These are phyloP conservation scores for Aricia agestis DNA, from an alignment of 1,140 invertebrate genomes.

Conservation along the genomic window DNA sequence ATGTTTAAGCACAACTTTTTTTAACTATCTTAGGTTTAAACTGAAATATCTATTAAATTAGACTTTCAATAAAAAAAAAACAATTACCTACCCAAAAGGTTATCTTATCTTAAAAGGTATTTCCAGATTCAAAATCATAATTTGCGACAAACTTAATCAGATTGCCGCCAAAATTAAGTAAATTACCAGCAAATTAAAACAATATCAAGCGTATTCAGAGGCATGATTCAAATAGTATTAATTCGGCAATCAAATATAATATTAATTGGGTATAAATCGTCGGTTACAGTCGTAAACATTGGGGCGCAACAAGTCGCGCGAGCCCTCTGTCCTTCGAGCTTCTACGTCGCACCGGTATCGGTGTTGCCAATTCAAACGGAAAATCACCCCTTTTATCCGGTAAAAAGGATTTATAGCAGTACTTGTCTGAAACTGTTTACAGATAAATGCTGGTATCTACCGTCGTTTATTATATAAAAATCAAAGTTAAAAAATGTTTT, in stretches of 20 bases:
- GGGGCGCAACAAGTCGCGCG: slow-evolving; percentile 52
- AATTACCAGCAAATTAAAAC: no score
- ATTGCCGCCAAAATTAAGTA: no score
- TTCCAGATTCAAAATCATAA: no score
- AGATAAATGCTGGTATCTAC: neutral
- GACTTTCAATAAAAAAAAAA: no score
- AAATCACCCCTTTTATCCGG: neutral
- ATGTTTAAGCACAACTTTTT: no score
- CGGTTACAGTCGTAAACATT: slow-evolving; percentile 41
- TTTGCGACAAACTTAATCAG: no score
- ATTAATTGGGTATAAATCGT: slow-evolving; percentile 16
- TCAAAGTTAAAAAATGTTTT: no score
- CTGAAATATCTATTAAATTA: no score
- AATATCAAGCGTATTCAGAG: neutral
- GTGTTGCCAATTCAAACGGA: slow-evolving; percentile 2
- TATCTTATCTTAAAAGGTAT: no score
- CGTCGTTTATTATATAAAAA: no score
- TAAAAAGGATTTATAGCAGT: neutral
- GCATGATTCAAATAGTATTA: slow-evolving; percentile 14
- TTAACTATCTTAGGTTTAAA: no score
- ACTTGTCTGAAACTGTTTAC: neutral
- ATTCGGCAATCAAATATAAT: slow-evolving; percentile 2
- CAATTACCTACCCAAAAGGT: no score
- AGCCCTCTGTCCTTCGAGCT: neutral
- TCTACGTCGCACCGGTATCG: slow-evolving; percentile 23